Conservation (phyloP, 1,140 invertebrate genomes). For the Drosophila seguyi region DNA sequence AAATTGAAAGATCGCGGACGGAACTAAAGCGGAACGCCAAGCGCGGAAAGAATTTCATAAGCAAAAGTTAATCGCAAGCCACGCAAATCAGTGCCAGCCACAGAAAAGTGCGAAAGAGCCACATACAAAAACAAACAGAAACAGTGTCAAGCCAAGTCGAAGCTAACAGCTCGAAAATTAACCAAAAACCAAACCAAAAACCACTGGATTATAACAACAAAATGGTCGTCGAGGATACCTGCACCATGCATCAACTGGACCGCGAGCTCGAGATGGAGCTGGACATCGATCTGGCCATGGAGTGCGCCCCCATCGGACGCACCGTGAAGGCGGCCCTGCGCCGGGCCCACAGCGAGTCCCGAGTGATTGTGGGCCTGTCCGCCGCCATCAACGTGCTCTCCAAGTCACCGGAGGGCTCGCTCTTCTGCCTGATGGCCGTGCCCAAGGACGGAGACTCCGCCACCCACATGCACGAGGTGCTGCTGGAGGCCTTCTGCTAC, state of each 20-base stretch:
- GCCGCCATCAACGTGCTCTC: slow-evolving; percentile 88
- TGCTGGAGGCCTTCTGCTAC: slow-evolving; percentile 89
- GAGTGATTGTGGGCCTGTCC: slow-evolving; percentile 88
- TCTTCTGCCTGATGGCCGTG: slow-evolving; percentile 88
- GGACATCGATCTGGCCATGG: slow-evolving; percentile 53
- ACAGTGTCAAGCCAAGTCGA: slow-evolving; percentile 57
- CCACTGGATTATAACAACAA: slow-evolving; percentile 48
- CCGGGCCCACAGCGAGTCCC: slow-evolving; percentile 87
- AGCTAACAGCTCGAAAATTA: slow-evolving; percentile 50
- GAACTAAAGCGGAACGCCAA: slow-evolving; percentile 59
- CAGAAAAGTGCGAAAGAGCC: slow-evolving; percentile 54
- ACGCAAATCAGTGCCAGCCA: slow-evolving; percentile 54
- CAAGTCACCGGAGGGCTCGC: slow-evolving; percentile 87
- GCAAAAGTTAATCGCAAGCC: slow-evolving; percentile 73
- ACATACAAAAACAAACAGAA: slow-evolving; percentile 6
- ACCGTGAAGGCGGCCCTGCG: slow-evolving; percentile 87
- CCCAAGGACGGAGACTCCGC: slow-evolving; percentile 88
- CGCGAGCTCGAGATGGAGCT: slow-evolving; percentile 37
- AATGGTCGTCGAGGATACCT: slow-evolving; percentile 81
- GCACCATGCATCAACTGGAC: slow-evolving; percentile 65
- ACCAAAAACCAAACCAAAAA: slow-evolving; percentile 23
- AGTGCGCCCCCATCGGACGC: slow-evolving; percentile 85
- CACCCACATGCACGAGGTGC: slow-evolving; percentile 89
- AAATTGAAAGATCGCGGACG: slow-evolving; percentile 81
- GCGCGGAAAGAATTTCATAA: slow-evolving; percentile 85